Conservation (phyloP, 2,113 vertebrate species). For the Amblyornis subalaris region DNA sequence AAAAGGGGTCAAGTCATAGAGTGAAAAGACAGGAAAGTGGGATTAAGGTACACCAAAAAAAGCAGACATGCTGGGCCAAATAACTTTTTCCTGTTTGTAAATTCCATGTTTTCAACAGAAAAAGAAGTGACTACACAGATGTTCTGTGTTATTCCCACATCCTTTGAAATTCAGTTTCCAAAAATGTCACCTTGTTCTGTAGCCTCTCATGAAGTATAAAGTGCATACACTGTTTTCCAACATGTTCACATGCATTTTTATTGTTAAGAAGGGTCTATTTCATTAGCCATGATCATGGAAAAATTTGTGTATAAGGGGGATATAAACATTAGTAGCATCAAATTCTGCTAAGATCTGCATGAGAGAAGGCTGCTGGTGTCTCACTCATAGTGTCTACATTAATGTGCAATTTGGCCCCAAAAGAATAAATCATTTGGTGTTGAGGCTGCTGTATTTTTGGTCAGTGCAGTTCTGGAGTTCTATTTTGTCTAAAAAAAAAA, state of each 20-base stretch:
- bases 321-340: not conserved
- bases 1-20: not conserved
- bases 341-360: not conserved
- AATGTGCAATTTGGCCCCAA: not conserved
- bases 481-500: not conserved
- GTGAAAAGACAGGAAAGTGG: not conserved
- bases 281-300: not conserved
- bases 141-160: slow-evolving; percentile 46
- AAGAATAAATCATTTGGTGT: not conserved
- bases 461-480: not conserved
- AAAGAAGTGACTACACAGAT: slow-evolving; percentile 19
- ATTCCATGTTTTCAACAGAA: slow-evolving; percentile 7
- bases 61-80: not conserved
- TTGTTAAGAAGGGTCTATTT: not conserved
- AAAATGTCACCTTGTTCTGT: slow-evolving; percentile 38
- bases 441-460: not conserved
- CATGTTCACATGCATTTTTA: not conserved
- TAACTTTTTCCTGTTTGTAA: slow-evolving; percentile 20
- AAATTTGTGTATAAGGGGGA: not conserved
- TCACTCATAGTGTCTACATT: not conserved
- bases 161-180: slow-evolving; percentile 42
- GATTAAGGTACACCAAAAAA: slow-evolving; percentile 28
- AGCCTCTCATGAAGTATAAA: slow-evolving; percentile 13
- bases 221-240: not conserved
- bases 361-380: not conserved